These are phyloP conservation scores for Cephalopholis sonnerati DNA, from an alignment of 2,113 vertebrate species.

Conservation along the genomic window DNA sequence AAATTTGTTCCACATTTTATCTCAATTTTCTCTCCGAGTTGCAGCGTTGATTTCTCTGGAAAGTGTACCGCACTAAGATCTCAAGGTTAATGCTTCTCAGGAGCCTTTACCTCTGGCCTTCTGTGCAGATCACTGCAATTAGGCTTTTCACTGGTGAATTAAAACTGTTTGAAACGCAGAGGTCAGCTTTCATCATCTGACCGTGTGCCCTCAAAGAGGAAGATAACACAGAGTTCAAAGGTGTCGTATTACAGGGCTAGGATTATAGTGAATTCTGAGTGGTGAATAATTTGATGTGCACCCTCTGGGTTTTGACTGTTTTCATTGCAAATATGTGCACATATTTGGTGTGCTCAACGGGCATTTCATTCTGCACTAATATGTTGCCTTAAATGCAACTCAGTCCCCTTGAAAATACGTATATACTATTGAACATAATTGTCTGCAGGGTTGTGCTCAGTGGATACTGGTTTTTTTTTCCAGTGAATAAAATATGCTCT, in stretches of 20 bases:
- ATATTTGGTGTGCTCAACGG: constrained; percentile 14
- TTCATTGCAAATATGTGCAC: constrained; percentile 36
- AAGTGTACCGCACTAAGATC: constrained; percentile 43
- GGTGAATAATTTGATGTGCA: constrained; percentile 49
- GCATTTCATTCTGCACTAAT: constrained; percentile 16
- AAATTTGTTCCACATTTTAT: constrained; percentile 30
- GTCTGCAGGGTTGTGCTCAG: neutral
- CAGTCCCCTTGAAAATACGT: neutral
- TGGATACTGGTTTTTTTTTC: neutral
- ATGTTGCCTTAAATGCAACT: neutral
- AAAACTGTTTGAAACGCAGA: constrained; percentile 66
- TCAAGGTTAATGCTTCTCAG: constrained; percentile 77
- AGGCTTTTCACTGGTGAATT: constrained; percentile 76
- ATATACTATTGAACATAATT: neutral
- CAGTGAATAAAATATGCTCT: neutral
- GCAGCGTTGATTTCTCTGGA: constrained; percentile 24
- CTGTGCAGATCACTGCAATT: constrained; percentile 71
- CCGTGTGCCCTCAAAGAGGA: constrained; percentile 47
- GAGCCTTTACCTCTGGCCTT: constrained; percentile 71
- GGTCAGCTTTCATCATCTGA: constrained; percentile 73
- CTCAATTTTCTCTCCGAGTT: constrained; percentile 4
- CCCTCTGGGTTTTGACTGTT: constrained; percentile 44
- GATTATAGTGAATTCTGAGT: constrained; percentile 44
- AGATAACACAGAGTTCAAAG: constrained; percentile 66
- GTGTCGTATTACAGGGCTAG: constrained; percentile 33